phyloP scores from a whole-genome alignment of 1,140 invertebrate genomes.

The Euwallacea similis region DNA sequence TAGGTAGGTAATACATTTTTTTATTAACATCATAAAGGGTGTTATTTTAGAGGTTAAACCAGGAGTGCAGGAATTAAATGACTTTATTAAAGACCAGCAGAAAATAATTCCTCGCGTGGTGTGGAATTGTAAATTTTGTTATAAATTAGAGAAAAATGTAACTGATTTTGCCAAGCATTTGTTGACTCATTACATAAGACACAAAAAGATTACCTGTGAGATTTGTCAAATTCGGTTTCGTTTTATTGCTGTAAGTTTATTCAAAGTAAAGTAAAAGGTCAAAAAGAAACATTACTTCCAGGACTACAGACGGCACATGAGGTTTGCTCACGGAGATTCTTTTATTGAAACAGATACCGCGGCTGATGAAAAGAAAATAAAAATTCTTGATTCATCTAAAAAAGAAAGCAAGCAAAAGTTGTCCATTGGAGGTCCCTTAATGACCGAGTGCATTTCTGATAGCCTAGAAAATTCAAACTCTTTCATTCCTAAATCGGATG shows the following conservation, averaged over 20 bases:
- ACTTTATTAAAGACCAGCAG: conserved; percentile 48
- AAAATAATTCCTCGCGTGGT: conserved; percentile 46
- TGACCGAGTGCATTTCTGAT: conserved; percentile 43
- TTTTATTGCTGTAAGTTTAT: conserved; percentile 42
- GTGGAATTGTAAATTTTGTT: conserved; percentile 54
- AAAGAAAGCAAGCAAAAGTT: neutral
- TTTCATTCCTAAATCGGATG: conserved; percentile 37
- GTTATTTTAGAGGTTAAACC: no score
- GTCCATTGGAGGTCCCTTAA: conserved; percentile 44
- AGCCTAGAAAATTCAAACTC: conserved; percentile 48
- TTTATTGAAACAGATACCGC: neutral
- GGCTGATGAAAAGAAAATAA: neutral
- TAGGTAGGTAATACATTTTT: neutral
- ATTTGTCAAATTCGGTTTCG: conserved; percentile 46
- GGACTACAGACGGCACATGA: conserved; percentile 8
- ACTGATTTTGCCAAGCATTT: conserved; percentile 51
- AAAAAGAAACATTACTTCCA: neutral
- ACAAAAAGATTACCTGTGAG: conserved; percentile 45
- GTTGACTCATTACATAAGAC: conserved; percentile 47
- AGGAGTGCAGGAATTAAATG: neutral
- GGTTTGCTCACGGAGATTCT: neutral
- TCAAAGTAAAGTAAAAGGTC: neutral
- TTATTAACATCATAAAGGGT: no score
- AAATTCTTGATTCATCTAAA: neutral
- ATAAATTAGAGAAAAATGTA: conserved; percentile 46